Percentiles rank a stretch among this genome's conserved stretches.
phyloP scores from a whole-genome alignment of 2,113 vertebrate genomes.

The Spheniscus mendiculus region DNA sequence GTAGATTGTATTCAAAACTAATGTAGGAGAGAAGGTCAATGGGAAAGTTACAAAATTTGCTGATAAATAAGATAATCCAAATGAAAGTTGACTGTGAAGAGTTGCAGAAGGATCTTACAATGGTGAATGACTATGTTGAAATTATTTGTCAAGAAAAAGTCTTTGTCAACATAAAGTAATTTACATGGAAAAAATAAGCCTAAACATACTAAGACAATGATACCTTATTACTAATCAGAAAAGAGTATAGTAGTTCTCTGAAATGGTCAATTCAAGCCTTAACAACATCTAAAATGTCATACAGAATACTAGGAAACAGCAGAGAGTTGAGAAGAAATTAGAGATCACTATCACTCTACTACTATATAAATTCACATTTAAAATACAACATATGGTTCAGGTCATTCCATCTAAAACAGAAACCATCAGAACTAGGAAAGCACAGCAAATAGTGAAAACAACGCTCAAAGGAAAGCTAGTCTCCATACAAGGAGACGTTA shows the following conservation, averaged over 20 bases:
- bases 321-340: neutral
- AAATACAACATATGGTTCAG: neutral
- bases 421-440: neutral
- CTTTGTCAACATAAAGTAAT: neutral
- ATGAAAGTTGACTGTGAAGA: neutral
- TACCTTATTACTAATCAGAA: neutral
- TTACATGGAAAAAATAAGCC: neutral
- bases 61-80: neutral
- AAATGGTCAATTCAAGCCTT: neutral
- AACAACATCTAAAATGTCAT: neutral
- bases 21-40: neutral
- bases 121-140: neutral
- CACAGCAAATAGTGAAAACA: neutral
- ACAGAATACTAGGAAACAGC: neutral
- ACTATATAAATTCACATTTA: neutral
- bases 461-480: neutral
- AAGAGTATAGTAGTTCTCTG: neutral
- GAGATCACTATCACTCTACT: neutral
- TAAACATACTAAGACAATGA: neutral
- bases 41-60: neutral
- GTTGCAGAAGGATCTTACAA: neutral
- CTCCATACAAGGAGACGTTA: neutral
- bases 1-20: neutral
- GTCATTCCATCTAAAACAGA: neutral
- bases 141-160: neutral